A percentile compares a stretch with the other conserved stretches of the same genome.
Conservation (phyloP, 2,113 vertebrate genomes). For the Zapornia atra region DNA sequence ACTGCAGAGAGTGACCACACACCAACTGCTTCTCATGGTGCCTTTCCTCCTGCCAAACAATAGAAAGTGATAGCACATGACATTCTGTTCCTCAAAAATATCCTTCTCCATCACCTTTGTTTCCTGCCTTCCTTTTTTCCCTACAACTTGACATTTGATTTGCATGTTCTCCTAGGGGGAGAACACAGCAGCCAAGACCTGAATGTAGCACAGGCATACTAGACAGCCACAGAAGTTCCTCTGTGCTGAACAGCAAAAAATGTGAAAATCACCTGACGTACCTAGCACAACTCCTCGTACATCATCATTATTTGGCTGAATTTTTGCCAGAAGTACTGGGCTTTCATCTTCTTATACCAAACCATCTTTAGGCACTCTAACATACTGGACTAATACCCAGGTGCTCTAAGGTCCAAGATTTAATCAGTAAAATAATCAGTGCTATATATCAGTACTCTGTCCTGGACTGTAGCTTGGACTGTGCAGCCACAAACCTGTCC, state of each 20-base stretch:
- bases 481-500: neutral
- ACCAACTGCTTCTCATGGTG: neutral
- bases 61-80: neutral
- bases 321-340: neutral
- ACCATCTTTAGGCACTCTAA: neutral
- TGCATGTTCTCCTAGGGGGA: neutral
- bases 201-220: neutral
- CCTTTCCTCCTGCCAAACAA: neutral
- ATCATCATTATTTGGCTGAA: neutral
- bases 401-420: neutral
- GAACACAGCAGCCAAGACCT: neutral
- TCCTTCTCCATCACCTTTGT: neutral
- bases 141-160: neutral
- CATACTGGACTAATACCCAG: accelerated
- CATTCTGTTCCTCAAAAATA: neutral
- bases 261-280: neutral
- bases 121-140: neutral
- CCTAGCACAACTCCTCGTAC: neutral
- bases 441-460: neutral
- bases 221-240: neutral
- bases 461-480: neutral
- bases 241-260: neutral
- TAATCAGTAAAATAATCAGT: neutral
- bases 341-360: neutral
- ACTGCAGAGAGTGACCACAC: neutral